phyloP scores from a whole-genome alignment of 2,113 vertebrate species.

The Carettochelys insculpta region DNA sequence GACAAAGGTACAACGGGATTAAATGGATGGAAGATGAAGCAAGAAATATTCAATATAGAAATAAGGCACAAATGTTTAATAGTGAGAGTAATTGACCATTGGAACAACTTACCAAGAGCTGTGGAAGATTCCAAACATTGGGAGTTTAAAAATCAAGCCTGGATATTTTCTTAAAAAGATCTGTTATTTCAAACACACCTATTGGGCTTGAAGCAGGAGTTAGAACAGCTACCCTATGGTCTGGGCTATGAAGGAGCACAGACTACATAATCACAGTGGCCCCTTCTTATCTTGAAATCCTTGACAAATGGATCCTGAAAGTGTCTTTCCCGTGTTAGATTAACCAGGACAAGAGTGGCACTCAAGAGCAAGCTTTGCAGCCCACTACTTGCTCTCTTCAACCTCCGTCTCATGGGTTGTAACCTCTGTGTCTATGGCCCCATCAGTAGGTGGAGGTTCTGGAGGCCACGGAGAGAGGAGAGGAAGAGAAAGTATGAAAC shows the following conservation, averaged over 20 bases:
- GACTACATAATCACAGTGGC: not conserved
- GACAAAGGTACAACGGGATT: not conserved
- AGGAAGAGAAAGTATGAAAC: not conserved
- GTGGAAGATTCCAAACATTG: not conserved
- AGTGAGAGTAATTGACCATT: not conserved
- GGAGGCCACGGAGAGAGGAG: not conserved
- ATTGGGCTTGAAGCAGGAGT: not conserved
- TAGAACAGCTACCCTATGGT: not conserved
- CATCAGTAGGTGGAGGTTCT: not conserved
- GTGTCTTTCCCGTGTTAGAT: not conserved
- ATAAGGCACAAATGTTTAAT: no score
- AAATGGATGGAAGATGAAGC: not conserved
- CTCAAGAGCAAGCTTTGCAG: not conserved
- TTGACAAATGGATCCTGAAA: not conserved
- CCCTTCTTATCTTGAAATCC: not conserved
- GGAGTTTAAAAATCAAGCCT: not conserved
- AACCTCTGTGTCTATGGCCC: not conserved
- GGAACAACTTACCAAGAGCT: not conserved
- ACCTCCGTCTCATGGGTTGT: not conserved
- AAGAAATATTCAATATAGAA: no score
- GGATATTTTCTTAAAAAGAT: not conserved
- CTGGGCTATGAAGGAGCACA: not conserved
- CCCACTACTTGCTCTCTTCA: not conserved
- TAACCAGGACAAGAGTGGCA: not conserved
- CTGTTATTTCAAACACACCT: not conserved